Evolutionary conservation across 2,797 vertebrate species (phyloP), one percentile per base, ranked within the genome.

Genomic region (Acrossocheilus wenchowensis): DNA sequence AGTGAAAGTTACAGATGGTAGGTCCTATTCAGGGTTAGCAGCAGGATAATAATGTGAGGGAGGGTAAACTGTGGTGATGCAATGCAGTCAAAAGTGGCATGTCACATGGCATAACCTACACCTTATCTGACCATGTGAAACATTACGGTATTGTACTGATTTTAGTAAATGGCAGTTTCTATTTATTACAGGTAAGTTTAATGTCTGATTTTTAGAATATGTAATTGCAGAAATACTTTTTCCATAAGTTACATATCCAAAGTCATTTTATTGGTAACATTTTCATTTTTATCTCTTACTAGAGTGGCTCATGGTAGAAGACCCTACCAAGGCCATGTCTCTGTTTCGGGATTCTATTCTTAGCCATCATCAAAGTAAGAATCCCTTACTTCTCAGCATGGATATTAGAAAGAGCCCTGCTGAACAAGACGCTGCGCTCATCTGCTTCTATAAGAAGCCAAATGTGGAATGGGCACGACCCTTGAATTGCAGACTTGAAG

Each of bases 381-480:
- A 39, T 26, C 82, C 82, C 50, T 75, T 83, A 83, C 21, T 73
- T 83, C 82, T 83, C 69, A 85, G 71, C 62, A 90, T 89, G 86
- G 84, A 89, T 36, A 80, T 89, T 0, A 86, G 85, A 91, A 82
- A 8, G 71, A 88, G 75, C 14, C 81, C 73, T 54, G 72, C 78
- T 78, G 81, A 86, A 34, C 82, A 87, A 54, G 85, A 89, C 73
- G 78, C 78, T 52, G 88, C 79, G 3, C 82, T 89, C 2, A 30
- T 87, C 73, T 89, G 62, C 81, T 88, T 89, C 23, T 86, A 82
- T 14, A 85, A 87, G 54, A 62, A 5, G 54, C 62, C 84, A 43
- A 88, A 84, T 84, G 86, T 89, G 81, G 84, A 88, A 86, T 86
- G 89, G 88, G 81, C 45, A 78, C 41, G 48, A 83, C 64, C 43